Base-by-base conservation (phyloP, 2,888 invertebrate genomes). In the Pollenia angustigena region DNA sequence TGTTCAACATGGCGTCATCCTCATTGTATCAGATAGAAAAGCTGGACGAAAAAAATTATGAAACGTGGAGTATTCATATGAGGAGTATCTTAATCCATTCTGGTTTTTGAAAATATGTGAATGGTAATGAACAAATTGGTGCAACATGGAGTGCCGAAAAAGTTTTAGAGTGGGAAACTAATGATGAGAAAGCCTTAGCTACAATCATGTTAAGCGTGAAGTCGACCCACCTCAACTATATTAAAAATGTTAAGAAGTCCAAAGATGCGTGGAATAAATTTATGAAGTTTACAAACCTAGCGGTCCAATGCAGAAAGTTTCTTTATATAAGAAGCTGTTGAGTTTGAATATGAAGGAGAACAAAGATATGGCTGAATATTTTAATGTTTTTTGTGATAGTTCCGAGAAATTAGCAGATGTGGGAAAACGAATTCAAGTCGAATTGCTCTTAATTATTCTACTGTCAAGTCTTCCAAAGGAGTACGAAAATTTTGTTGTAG, bases 261-360 rank as follows among this genome's bases (percentile, higher is more conserved):
- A 71, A 58, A 14, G 76, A 66, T 4, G 82, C 83, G 2, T 84
- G 78, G 78, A 23, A 71, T 44, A 84, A 86, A 72, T 56, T 87
- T 11, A 16, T 23, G n/a, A 80, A 12, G 69, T 85, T 4, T 56
- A 85, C 46, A 64, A 82, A 46, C 87, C 86, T 40, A 72, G 58
- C 11, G 84, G 85, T 1, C 86, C 87, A 0, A 64, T 81, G n/a
- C 46, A 75, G 44, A 85, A 85, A 16, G 84, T 87, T 1, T 40
- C 52, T 4, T 60, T 88, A 11, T 85, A 83, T 42, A 87, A 88
- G 16, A 74, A 84, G 42, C 46, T 88, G 16, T 58, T 88, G 14
- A 79, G 52, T 14, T n/a, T 81, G 12, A 66, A 81, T 11, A 85
- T 83, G 81, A 54, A 44, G 64, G 18, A 64, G 1, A 46, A 46